Conservation (phyloP, 2,797 vertebrate species). For the Chrosomus eos region DNA sequence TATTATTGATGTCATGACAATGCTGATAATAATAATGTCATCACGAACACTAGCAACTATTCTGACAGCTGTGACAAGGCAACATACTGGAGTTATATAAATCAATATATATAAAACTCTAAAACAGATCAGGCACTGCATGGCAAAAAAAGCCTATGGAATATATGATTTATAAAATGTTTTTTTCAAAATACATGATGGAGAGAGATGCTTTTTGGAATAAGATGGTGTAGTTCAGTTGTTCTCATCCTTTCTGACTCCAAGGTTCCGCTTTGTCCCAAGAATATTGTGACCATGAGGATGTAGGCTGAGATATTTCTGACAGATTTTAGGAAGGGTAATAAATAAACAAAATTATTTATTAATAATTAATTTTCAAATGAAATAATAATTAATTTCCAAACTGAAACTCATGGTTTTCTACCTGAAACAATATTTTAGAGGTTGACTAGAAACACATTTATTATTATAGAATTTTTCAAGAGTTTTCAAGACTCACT, state of each 20-base stretch:
- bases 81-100: neutral
- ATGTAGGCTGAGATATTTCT: neutral
- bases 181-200: neutral
- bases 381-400: too few relatives aligned
- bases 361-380: too few relatives aligned
- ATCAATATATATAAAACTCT: neutral
- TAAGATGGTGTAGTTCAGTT: neutral
- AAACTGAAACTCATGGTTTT: too few relatives aligned
- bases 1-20: constrained; percentile 7
- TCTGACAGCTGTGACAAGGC: neutral
- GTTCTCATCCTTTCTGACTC: neutral
- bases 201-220: neutral
- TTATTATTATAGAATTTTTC: neutral
- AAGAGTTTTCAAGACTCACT: neutral
- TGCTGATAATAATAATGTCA: neutral
- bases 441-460: too few relatives aligned
- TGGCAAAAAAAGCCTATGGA: neutral
- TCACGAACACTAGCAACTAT: neutral
- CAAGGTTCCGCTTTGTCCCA: neutral
- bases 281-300: neutral
- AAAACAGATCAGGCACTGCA: neutral
- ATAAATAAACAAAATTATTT: too few relatives aligned
- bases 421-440: too few relatives aligned
- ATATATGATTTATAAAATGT: neutral
- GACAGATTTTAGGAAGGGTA: neutral